These are phyloP conservation scores for Danionella cerebrum DNA, from an alignment of 2,113 vertebrate genomes.

Conservation along the genomic window DNA sequence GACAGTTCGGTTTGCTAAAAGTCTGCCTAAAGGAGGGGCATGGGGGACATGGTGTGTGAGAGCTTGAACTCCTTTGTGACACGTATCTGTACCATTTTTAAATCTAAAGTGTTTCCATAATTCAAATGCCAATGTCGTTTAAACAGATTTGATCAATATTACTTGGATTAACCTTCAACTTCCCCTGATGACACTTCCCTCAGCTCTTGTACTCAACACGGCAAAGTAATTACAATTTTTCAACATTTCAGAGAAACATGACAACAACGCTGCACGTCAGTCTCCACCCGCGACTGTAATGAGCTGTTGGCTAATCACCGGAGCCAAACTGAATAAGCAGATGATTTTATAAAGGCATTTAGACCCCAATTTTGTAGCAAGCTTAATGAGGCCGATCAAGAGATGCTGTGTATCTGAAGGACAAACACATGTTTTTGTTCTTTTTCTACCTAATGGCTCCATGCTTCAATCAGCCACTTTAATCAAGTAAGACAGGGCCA, in stretches of 20 bases:
- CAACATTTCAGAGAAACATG: constrained; percentile 34
- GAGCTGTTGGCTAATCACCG: constrained; percentile 42
- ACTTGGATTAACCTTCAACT: constrained; percentile 18
- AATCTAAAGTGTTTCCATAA: constrained; percentile 8
- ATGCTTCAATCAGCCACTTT: constrained; percentile 44
- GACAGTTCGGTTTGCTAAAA: no score
- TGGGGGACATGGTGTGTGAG: no score
- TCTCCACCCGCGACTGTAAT: constrained; percentile 20
- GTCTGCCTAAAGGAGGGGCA: no score
- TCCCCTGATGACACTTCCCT: constrained; percentile 30
- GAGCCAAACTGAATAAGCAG: constrained; percentile 40
- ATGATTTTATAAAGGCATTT: constrained; percentile 51
- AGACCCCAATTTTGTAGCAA: constrained; percentile 49
- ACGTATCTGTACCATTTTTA: neutral
- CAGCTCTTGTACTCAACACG: constrained; percentile 34
- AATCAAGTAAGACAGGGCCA: constrained; percentile 48
- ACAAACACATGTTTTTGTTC: constrained; percentile 55
- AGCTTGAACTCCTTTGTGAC: neutral
- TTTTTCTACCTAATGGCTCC: constrained; percentile 49
- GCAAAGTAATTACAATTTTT: constrained; percentile 51
- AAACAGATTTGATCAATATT: constrained; percentile 26
- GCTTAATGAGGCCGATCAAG: constrained; percentile 55
- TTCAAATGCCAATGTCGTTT: neutral
- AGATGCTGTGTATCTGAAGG: constrained; percentile 48
- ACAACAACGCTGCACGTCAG: constrained; percentile 40